Evolutionary conservation across 2,113 vertebrate species (phyloP).

Genomic region (Cyanoramphus novaezelandiae): DNA sequence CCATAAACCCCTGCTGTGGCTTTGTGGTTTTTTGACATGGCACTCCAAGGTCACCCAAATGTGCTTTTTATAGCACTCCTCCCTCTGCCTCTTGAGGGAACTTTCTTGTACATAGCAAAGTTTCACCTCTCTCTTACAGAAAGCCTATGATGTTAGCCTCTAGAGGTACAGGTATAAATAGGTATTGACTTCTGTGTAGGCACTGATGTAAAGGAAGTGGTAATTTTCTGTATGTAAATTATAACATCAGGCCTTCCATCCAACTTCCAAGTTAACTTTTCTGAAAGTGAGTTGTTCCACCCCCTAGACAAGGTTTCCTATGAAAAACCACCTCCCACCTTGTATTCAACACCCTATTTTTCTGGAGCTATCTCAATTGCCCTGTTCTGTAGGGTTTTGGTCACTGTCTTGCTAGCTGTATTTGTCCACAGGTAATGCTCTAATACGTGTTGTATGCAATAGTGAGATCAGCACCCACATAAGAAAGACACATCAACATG

Average conservation of each 20-base stretch:
- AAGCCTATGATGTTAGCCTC: neutral
- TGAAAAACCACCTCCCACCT: neutral
- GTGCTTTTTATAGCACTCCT: neutral
- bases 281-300: neutral
- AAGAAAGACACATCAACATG: neutral
- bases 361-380: neutral
- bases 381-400: neutral
- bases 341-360: neutral
- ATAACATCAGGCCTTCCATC: neutral
- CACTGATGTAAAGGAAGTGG: neutral
- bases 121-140: neutral
- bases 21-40: neutral
- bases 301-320: neutral
- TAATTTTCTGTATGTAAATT: neutral
- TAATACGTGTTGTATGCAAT: neutral
- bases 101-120: neutral
- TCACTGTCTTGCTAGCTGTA: neutral
- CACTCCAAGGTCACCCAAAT: neutral
- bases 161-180: neutral
- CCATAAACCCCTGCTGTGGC: neutral
- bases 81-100: neutral
- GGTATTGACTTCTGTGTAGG: neutral
- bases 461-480: neutral
- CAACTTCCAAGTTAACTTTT: neutral
- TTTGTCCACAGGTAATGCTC: neutral